Evolutionary conservation across 2,797 vertebrate species (phyloP), one percentile per base, ranked within the genome.

Genomic region (Acridotheres tristis): DNA sequence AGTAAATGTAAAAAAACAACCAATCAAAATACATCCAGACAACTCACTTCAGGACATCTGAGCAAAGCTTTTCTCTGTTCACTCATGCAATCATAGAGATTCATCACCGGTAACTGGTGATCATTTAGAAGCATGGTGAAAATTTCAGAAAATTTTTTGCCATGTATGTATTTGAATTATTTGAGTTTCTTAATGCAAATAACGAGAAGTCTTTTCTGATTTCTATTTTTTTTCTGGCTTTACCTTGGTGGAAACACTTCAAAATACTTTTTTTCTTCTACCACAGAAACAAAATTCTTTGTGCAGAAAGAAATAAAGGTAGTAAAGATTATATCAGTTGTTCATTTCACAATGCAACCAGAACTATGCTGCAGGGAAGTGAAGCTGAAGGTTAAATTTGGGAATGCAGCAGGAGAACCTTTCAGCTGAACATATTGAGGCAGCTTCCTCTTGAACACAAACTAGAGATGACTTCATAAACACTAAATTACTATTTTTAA

Each of bases 281-380:
- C 62, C 19, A 5, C 10, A 68, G 91, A 13, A 76, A 81, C 40
- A 57, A 77, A 51, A 79, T 61, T 73, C 16, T 94, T 65, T 80
- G 21, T 40, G 63, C 40, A 45, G 50, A 88, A 91, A 47, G 9
- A 71, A 82, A 66, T 40, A 69, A 76, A 89, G 40, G 26, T 29
- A 69, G 9, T 32, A 66, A 89, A 83, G 26, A 76, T 88, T 63
- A 15, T 55, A 68, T 89, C 73, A 93, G 86, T 90, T 78, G 65
- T 66, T 96, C 85, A 90, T 95, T 92, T 94, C 81, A 97, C 66
- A 95, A 85, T 84, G 90, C 62, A 94, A 92, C 93, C 90, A 94
- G 86, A 96, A 67, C 74, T 68, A 32, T 87, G 67, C 69, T 95
- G 94, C 1, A 1, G 77, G 36, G 59, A 90, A 95, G 38, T 74